Percentiles rank a stretch among this genome's conserved stretches.
Conservation (phyloP, 2,113 vertebrate species). For the Tylochromis polylepis region DNA sequence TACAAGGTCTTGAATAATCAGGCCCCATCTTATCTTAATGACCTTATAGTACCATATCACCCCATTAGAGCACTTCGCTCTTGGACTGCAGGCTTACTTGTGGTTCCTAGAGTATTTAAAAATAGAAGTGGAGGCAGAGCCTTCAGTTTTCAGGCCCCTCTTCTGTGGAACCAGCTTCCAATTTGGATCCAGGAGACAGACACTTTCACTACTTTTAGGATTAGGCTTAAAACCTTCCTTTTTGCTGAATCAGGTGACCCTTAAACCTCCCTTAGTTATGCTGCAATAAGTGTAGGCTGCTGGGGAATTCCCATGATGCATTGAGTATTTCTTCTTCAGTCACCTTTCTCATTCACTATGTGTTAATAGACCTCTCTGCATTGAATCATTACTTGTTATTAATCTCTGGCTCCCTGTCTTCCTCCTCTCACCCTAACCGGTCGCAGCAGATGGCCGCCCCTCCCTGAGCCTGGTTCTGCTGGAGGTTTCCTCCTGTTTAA, state of each 20-base stretch:
- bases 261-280: background rate
- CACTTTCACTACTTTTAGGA: background rate
- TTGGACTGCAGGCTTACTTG: background rate
- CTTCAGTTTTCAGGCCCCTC: background rate
- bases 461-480: background rate
- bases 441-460: background rate
- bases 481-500: background rate
- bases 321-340: background rate
- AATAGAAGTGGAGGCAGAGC: rapidly evolving
- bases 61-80: too few relatives aligned
- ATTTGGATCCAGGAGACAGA: background rate
- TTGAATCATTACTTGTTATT: background rate
- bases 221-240: background rate
- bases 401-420: background rate
- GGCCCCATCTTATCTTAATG: too few relatives aligned
- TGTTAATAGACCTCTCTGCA: background rate
- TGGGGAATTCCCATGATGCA: background rate
- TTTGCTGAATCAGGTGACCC: background rate
- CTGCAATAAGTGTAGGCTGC: background rate
- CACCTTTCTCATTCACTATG: background rate
- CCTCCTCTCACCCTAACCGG: background rate
- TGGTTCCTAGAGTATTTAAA: background rate
- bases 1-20: too few relatives aligned
- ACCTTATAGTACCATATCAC: too few relatives aligned
- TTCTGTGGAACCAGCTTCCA: background rate